phyloP scores from a whole-genome alignment of 2,888 invertebrate species.

The Leistus spinibarbis region DNA sequence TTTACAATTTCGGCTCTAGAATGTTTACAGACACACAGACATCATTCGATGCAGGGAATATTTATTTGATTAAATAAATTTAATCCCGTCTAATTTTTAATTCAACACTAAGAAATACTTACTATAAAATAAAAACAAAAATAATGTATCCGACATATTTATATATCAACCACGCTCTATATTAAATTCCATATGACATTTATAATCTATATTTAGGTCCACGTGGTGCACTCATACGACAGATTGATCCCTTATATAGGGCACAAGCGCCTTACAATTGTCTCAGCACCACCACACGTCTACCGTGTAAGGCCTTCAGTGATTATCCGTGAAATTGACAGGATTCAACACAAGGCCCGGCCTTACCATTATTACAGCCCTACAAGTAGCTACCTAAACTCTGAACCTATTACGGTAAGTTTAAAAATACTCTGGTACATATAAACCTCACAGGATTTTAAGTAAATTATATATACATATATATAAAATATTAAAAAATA shows the following conservation, averaged over 20 bases:
- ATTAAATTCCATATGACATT: not conserved
- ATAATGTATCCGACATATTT: not conserved
- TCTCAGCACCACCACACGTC: conserved; percentile 64
- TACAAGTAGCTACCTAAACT: conserved; percentile 79
- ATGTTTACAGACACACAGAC: too few species aligned
- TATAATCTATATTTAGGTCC: conserved; percentile 49
- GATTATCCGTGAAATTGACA: conserved; percentile 70
- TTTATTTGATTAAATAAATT: too few species aligned
- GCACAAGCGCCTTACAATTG: conserved; percentile 66
- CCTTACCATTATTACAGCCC: conserved; percentile 68
- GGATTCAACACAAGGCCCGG: conserved; percentile 70
- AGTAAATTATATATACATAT: too few species aligned
- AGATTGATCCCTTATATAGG: conserved; percentile 58
- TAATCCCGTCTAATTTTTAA: too few species aligned
- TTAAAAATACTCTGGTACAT: not conserved
- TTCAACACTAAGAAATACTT: too few species aligned
- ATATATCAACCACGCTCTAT: not conserved
- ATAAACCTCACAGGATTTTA: too few species aligned
- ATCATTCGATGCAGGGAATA: too few species aligned
- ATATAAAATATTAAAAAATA: too few species aligned
- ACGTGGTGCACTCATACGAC: conserved; percentile 57
- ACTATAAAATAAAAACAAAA: too few species aligned
- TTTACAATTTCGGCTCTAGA: too few species aligned
- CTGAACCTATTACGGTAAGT: conserved; percentile 74
- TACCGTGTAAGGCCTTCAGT: conserved; percentile 70